Base-by-base conservation (phyloP, 2,797 vertebrate genomes). In the Catharus ustulatus region DNA sequence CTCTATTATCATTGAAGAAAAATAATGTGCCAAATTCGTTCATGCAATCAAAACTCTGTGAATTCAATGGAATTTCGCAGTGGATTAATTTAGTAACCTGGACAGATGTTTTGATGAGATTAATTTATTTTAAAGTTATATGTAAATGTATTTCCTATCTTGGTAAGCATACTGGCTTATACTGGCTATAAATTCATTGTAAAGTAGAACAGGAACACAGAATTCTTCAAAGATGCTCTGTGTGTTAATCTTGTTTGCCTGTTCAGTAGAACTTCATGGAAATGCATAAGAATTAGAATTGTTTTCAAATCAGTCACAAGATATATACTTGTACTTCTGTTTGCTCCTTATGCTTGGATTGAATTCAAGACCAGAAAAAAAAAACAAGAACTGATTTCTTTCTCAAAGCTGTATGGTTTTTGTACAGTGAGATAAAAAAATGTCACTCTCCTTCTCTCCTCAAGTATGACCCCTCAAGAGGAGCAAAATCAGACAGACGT, bases 211-310 rank as follows among this genome's bases (percentile, higher is more conserved):
- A 48, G 43, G 72, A 94, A 17, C 55, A 64, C 11, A 61, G 48
- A 75, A 87, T 84, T 72, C 57, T 90, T 95, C 55, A 68, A 69
- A 92, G 86, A 62, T 69, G 20, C 24, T 92, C 51, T 76, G 36
- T 61, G 75, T 89, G 52, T 84, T 94, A 42, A 81, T 84, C 45
- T 83, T 72, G 29, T 55, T 34, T 80, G 61, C 10, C 54, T 85
- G 30, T 68, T 90, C 46, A 51, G 38, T 29, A 89, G 58, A 68
- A 64, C 30, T 64, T 67, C 9, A 76, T 90, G 63, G 67, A 90
- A 93, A 90, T 87, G 73, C 38, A 32, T 48, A 77, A 80, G 48
- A 82, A 88, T 26, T 58, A 75, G 29, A 83, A 68, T 71, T 76
- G 61, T 71, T 95, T 91, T 58, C 64, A 68, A 92, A 72, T 66